phyloP scores from a whole-genome alignment of 1,140 invertebrate genomes.

The Venturia canescens region DNA sequence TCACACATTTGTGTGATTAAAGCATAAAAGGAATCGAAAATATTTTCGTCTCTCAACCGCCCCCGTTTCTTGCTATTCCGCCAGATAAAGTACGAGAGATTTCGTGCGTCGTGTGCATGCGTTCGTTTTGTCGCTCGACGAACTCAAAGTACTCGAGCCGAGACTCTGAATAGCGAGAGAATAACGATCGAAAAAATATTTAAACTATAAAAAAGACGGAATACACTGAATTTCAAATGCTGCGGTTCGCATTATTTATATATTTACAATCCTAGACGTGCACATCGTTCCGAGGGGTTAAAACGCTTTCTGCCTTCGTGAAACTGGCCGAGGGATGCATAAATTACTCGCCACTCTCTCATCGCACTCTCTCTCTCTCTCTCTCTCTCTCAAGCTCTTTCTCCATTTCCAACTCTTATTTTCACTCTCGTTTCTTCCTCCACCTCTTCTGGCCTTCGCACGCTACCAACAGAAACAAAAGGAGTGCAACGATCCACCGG shows the following conservation, averaged over 20 bases:
- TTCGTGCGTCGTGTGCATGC: not conserved
- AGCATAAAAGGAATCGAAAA: slow-evolving; percentile 33
- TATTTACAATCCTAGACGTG: slow-evolving; percentile 54
- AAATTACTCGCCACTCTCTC: slow-evolving; percentile 63
- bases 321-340: slow-evolving; percentile 69
- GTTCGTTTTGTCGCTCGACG: no score
- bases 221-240: slow-evolving; percentile 57
- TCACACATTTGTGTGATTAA: slow-evolving; percentile 47
- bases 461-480: slow-evolving; percentile 50
- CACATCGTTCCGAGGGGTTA: slow-evolving; percentile 68
- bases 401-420: not conserved
- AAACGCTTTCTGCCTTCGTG: slow-evolving; percentile 71
- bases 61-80: not conserved
- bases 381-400: not conserved
- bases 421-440: not conserved
- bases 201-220: not conserved
- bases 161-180: no score
- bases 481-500: not conserved
- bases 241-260: slow-evolving; percentile 42
- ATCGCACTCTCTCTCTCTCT: not conserved
- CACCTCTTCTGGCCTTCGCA: not conserved
- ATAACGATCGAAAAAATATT: slow-evolving; percentile 35
- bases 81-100: not conserved
- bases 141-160: no score
- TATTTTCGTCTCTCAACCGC: slow-evolving; percentile 11